A percentile compares a stretch with the other conserved stretches of the same genome.
Evolutionary conservation across 92 coral and sea anemone species (phyloP).

Genomic region (Bergia sp.): DNA sequence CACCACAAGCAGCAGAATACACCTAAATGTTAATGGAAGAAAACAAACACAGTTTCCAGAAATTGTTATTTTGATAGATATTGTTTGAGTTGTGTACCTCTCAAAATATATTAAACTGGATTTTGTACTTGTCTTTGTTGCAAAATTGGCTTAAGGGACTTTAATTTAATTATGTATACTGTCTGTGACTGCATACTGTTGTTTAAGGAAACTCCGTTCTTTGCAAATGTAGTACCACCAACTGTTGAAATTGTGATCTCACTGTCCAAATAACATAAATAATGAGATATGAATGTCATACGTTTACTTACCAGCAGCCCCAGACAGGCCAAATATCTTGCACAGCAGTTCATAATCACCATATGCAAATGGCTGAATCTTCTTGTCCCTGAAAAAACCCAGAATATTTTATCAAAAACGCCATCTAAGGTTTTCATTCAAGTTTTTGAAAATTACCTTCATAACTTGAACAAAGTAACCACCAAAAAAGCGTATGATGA

Average conservation of each 20-base stretch:
- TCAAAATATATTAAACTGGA: no score
- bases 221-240: no score
- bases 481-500: no score
- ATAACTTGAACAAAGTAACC: not conserved
- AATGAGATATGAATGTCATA: not conserved
- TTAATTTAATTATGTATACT: no score
- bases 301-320: constrained; percentile 1
- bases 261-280: not conserved
- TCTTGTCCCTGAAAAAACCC: not conserved
- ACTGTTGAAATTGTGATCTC: no score
- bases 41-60: not conserved
- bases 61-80: not conserved
- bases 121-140: no score
- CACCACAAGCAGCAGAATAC: constrained; percentile 31
- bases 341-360: constrained; percentile 17
- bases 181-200: no score
- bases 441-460: not conserved
- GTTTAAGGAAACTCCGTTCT: no score
- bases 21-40: not conserved
- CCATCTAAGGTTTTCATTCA: not conserved
- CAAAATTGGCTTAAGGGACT: no score
- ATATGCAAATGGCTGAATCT: not conserved
- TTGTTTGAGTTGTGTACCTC: not conserved
- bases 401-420: not conserved
- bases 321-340: constrained; percentile 20